Evolutionary conservation across 2,797 vertebrate genomes (phyloP).

Genomic region (Alectoris magna): DNA sequence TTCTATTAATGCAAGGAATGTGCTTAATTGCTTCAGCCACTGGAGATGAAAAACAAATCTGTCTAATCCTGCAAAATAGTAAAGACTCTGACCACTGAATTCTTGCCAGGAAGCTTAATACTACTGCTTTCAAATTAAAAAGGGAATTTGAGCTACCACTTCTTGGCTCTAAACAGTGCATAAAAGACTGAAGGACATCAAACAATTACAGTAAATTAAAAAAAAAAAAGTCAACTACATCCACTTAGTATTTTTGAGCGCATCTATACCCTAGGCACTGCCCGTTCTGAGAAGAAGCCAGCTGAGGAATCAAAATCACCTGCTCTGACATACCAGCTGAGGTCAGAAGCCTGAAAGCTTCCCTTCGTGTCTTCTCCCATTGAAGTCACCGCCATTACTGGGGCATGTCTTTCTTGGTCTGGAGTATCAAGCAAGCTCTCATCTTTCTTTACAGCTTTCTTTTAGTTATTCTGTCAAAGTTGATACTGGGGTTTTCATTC

Average conservation of each 20-base stretch:
- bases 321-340: background rate
- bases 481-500: background rate
- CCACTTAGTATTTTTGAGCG: background rate
- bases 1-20: background rate
- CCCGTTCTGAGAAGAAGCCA: background rate
- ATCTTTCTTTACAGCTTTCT: background rate
- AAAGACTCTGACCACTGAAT: background rate
- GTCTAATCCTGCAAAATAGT: constrained; percentile 1
- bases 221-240: background rate
- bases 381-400: background rate
- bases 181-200: background rate
- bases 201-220: background rate
- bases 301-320: background rate
- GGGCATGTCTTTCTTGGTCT: background rate
- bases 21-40: background rate
- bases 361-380: background rate
- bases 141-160: background rate
- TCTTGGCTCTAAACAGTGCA: background rate
- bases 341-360: background rate
- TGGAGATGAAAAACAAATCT: constrained; percentile 24
- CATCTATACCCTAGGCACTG: background rate
- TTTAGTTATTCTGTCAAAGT: background rate
- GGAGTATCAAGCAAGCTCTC: background rate
- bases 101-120: constrained; percentile 33
- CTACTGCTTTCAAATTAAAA: constrained; percentile 11